These are phyloP conservation scores for Piezodorus guildinii DNA, from an alignment of 1,140 invertebrate genomes.

Conservation along the genomic window DNA sequence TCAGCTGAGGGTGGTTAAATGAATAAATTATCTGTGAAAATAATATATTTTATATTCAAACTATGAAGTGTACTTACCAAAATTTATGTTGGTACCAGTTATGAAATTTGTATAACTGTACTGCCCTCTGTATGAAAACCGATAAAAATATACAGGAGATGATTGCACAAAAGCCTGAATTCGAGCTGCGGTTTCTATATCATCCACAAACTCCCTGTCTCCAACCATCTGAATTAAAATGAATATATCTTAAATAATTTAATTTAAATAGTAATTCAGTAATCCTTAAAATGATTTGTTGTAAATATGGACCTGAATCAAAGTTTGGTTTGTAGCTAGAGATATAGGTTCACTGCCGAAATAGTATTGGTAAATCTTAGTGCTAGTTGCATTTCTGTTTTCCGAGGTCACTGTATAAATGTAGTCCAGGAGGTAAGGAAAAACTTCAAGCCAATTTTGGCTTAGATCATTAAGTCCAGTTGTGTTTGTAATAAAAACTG, in stretches of 20 bases:
- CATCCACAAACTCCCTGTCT: background rate
- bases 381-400: background rate
- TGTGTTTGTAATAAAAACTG: background rate
- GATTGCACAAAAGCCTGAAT: background rate
- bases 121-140: background rate
- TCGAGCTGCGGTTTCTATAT: background rate
- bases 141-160: background rate
- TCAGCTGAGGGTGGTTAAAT: too few species aligned
- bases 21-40: too few species aligned
- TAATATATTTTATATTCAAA: too few species aligned
- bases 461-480: background rate
- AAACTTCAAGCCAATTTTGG: background rate
- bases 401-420: background rate
- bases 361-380: background rate
- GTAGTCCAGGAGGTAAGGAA: background rate
- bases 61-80: background rate
- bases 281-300: too few species aligned
- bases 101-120: background rate
- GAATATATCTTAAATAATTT: too few species aligned
- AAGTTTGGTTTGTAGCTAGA: background rate
- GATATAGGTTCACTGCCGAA: background rate
- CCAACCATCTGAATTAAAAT: background rate
- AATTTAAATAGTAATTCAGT: too few species aligned
- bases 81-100: background rate
- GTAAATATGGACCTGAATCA: background rate